These are phyloP conservation scores for Halisarca cf. caerulea DNA, from an alignment of 37 sponge, comb jelly and placozoan species.

Conservation along the genomic window DNA sequence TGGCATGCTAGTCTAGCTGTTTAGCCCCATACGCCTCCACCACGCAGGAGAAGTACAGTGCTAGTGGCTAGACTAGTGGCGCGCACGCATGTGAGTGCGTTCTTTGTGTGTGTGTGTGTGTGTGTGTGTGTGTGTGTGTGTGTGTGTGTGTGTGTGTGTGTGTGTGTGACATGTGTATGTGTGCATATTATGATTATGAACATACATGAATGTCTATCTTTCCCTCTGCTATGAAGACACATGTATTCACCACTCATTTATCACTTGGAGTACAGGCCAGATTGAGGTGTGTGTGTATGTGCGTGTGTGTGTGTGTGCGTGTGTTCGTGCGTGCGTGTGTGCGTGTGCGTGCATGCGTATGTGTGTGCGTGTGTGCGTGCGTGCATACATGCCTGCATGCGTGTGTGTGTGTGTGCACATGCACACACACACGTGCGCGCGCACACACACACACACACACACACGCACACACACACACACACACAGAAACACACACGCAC, in stretches of 20 bases:
- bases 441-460: too few species aligned
- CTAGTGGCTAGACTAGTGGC: not conserved
- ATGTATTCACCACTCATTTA: slow-evolving; percentile 81
- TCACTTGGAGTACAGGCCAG: slow-evolving; percentile 58
- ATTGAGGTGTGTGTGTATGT: not conserved
- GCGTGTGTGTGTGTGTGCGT: too few species aligned
- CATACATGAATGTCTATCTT: not conserved
- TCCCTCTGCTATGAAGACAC: slow-evolving; percentile 39
- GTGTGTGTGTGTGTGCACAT: not conserved
- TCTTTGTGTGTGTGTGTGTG: not conserved
- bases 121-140: not conserved
- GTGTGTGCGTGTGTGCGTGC: too few species aligned
- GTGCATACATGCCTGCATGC: too few species aligned
- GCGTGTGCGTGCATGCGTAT: too few species aligned
- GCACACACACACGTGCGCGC: not conserved
- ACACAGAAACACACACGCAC: not conserved
- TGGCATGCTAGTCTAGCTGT: too few species aligned
- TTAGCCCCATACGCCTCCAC: too few species aligned
- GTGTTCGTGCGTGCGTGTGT: too few species aligned
- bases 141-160: not conserved
- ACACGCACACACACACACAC: too few species aligned
- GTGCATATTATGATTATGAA: too few species aligned
- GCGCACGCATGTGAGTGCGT: not conserved
- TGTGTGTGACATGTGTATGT: not conserved
- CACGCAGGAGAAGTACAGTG: too few species aligned